These are phyloP conservation scores for Sternarchorhynchus goeldii DNA, from an alignment of 2,797 vertebrate species.

Conservation along the genomic window DNA sequence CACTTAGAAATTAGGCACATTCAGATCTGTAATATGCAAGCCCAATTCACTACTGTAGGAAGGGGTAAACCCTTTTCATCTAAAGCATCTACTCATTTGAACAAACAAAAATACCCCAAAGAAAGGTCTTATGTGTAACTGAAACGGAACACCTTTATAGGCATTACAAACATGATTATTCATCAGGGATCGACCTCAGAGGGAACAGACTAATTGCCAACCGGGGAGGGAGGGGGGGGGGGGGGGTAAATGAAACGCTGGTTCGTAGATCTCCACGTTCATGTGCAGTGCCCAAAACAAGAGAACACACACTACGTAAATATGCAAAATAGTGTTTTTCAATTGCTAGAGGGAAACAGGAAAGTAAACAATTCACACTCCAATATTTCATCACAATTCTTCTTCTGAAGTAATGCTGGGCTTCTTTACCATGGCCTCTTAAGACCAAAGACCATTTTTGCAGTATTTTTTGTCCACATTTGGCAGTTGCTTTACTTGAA, in stretches of 20 bases:
- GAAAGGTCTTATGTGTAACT: too few species aligned
- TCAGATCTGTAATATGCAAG: not conserved
- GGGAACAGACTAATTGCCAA: not conserved
- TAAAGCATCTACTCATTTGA: not conserved
- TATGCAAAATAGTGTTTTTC: not conserved
- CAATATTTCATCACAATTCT: not conserved
- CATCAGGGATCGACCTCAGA: not conserved
- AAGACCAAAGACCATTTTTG: too few species aligned
- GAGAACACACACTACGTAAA: not conserved
- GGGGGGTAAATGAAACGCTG: not conserved
- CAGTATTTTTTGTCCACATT: too few species aligned
- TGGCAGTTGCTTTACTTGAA: too few species aligned
- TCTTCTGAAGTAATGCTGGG: too few species aligned
- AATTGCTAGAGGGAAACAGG: not conserved
- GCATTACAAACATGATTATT: slow-evolving; percentile 11
- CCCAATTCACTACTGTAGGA: not conserved
- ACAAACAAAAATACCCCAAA: not conserved
- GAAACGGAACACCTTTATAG: not conserved
- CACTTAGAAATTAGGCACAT: too few species aligned
- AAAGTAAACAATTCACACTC: not conserved
- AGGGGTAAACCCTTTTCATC: not conserved
- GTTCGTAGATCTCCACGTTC: not conserved
- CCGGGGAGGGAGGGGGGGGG: too few species aligned
- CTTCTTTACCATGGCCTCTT: too few species aligned
- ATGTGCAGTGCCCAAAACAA: not conserved